Conservation (phyloP, 2,797 vertebrate species). For the Sebastes taczanowskii region DNA sequence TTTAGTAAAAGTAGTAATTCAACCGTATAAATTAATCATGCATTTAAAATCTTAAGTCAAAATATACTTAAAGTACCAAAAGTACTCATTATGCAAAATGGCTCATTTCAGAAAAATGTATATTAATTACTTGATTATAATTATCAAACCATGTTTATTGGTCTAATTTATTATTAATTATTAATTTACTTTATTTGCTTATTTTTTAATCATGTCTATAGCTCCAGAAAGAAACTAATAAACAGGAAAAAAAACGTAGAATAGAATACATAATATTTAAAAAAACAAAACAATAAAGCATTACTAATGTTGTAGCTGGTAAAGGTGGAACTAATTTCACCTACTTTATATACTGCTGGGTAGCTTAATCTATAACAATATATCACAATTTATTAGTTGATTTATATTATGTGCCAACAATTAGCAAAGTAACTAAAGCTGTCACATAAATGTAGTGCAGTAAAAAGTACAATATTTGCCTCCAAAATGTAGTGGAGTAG, state of each 20-base stretch:
- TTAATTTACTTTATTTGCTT: too few relatives aligned
- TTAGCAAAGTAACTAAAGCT: background rate
- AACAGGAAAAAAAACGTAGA: background rate
- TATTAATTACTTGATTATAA: background rate
- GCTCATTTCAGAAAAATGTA: background rate
- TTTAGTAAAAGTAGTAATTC: too few relatives aligned
- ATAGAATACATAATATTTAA: background rate
- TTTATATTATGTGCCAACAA: background rate
- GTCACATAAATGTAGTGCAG: background rate
- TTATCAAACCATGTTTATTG: background rate
- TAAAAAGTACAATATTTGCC: too few relatives aligned
- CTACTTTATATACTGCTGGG: too few relatives aligned
- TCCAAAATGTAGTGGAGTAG: background rate
- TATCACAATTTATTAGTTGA: background rate
- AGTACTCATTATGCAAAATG: background rate
- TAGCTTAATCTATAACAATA: background rate
- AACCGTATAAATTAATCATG: too few relatives aligned
- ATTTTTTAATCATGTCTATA: background rate
- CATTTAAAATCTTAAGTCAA: too few relatives aligned
- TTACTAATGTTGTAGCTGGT: background rate
- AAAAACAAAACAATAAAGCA: background rate
- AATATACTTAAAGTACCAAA: background rate
- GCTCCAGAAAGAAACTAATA: background rate
- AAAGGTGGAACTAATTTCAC: background rate
- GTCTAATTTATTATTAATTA: too few relatives aligned